Base-by-base conservation (phyloP, 2,888 invertebrate species). In the Automeris io region DNA sequence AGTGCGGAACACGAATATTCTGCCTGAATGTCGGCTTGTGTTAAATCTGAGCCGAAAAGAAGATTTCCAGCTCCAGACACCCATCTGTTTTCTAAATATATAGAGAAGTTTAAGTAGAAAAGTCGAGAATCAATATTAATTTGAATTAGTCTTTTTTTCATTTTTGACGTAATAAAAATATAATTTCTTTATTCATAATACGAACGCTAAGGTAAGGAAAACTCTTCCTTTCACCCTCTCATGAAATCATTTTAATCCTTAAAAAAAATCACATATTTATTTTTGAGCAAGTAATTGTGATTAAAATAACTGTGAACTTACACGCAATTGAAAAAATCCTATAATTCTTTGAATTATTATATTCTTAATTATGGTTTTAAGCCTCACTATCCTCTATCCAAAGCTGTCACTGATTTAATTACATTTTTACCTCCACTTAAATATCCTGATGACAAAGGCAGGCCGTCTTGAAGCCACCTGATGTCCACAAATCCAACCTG, bases 1-100 rank as follows among this genome's bases (percentile, higher is more conserved):
- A 82, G 54, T 2, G 77, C 80, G 11, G 85, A 54, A 42, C 86
- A 86, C 13, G 85, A 68, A 55, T 83, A 86, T 54, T 85, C 82
- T 0, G 85, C 83, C 42, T 83, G 78, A 24, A 83, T 56, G 39
- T 86, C 86, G 1, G 81, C 79, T 45, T 82, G 82, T 1, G 79
- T 81, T 41, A 86, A 45, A 42, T 83, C 83, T 25, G 75, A 53
- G 5, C 83, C 83, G 23, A 85, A 63, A 7, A 85, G 57, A 21
- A 83, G 42, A 2, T 81, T 81, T 36, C 74, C 73, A 2, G 80
- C 74, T 5, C 82, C 85, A 2, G 78, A 67, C 35, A 81, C 63
- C 86, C 86, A 86, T 2, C 80, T 74, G 1, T 79, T 70, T 50
- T 85, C 86, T 86, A 54, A 22, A 35, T 29, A 29, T 13, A n/a